Percentiles rank a stretch among this genome's conserved stretches.
These are phyloP conservation scores for Corydoras sp. DNA, from an alignment of 2,113 vertebrate genomes.

Conservation along the genomic window DNA sequence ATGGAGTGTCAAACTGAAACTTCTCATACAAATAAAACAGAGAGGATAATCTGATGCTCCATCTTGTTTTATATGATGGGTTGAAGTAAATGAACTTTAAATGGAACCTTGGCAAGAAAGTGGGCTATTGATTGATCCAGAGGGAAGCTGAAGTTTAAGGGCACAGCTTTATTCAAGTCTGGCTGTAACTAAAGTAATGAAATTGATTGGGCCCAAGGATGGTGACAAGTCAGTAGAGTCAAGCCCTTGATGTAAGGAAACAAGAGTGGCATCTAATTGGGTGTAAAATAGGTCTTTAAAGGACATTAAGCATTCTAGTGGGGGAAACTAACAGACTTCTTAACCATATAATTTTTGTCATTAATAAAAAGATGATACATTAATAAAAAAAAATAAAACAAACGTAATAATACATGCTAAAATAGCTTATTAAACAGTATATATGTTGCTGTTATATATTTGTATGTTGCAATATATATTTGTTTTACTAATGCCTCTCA, in stretches of 20 bases:
- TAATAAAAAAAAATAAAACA: too few species aligned
- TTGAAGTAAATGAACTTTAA: constrained; percentile 80
- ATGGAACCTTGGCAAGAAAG: constrained; percentile 77
- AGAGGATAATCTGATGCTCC: constrained; percentile 72
- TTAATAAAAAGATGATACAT: too few species aligned
- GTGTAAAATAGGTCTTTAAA: constrained; percentile 79
- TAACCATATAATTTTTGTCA: too few species aligned
- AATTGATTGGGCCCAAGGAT: constrained; percentile 77
- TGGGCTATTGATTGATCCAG: constrained; percentile 69
- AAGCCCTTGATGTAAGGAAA: constrained; percentile 81
- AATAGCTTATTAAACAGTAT: too few species aligned
- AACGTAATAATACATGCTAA: too few species aligned
- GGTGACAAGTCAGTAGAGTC: constrained; percentile 78
- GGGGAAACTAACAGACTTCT: constrained; percentile 39
- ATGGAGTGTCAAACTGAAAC: constrained; percentile 66
- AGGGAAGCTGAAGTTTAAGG: constrained; percentile 78
- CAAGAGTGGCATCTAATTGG: constrained; percentile 80
- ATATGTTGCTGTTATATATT: too few species aligned
- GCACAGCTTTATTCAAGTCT: constrained; percentile 67
- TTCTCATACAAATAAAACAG: constrained; percentile 75
- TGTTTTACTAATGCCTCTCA: constrained; percentile 1
- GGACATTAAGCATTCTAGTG: constrained; percentile 72
- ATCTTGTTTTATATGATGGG: constrained; percentile 78
- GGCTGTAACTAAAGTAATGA: constrained; percentile 80
- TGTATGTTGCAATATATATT: not conserved